Percentiles rank a stretch among this genome's conserved stretches.
Conservation (phyloP, 2,888 invertebrate genomes). For the Cartodere bifasciata region DNA sequence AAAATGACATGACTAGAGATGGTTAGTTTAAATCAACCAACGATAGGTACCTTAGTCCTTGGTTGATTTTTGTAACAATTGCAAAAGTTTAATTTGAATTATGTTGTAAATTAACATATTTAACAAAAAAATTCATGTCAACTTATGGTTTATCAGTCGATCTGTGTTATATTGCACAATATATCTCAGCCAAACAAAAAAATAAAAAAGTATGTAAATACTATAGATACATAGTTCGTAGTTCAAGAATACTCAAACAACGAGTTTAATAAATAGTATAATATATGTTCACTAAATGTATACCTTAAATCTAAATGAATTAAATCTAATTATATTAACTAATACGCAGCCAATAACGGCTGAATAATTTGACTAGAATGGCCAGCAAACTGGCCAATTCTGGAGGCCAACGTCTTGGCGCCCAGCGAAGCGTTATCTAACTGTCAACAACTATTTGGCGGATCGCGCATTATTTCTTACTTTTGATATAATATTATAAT, state of each 20-base stretch:
- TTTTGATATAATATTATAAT: conserved; percentile 28
- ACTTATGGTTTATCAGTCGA: conserved; percentile 32
- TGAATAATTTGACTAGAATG: conserved; percentile 39
- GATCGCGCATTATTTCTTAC: conserved; percentile 32
- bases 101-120: too few species aligned
- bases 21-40: too few species aligned
- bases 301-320: conserved; percentile 29
- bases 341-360: conserved; percentile 30
- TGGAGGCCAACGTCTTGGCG: conserved; percentile 8
- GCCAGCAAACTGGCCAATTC: conserved; percentile 24
- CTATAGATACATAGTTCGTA: conserved; percentile 10
- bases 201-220: conserved; percentile 18
- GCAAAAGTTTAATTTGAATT: too few species aligned
- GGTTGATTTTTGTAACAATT: too few species aligned
- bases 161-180: conserved; percentile 35
- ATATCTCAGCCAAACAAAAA: conserved; percentile 32
- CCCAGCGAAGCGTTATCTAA: conserved; percentile 34
- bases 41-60: too few species aligned
- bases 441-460: conserved; percentile 36
- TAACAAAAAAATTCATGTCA: too few species aligned
- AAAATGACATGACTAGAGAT: too few species aligned
- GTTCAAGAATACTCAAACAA: conserved; percentile 21
- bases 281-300: conserved; percentile 32
- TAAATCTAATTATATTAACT: conserved; percentile 35
- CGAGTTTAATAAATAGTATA: conserved; percentile 35